Evolutionary conservation across 2,113 vertebrate species (phyloP), one percentile per base, ranked within the genome.

Genomic region (Puntigrus tetrazona): DNA sequence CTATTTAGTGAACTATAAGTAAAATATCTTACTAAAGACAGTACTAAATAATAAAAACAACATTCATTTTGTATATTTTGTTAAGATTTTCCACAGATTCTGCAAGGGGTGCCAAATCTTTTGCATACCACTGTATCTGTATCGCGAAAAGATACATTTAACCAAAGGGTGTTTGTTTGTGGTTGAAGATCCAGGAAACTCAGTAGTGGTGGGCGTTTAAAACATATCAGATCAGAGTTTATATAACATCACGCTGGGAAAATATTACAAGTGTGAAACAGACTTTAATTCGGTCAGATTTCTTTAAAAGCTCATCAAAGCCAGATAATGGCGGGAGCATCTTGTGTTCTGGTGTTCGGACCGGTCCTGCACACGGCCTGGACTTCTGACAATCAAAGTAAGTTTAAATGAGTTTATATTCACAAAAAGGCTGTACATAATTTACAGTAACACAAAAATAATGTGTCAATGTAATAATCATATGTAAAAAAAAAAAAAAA

Each of bases 321-420:
- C 6, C 36, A 86, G n/a, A n/a, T n/a, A n/a, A n/a, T n/a, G n/a
- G n/a, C 80, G 81, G 73, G 47, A 75, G 65, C 13, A 29, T 41
- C 7, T 25, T 38, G 65, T 41, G 14, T 79, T 36, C 70, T 63
- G 29, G 3, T 18, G 0, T 27, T 41, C 14, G 76, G 61, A 25
- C 80, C 52, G 75, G 31, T 78, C 11, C 75, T 84, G 57, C n/a
- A 73, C 31, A 34, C 52, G n/a, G 14, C 31, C 13, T 38, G 45
- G 25, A 79, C 41, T 57, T 38, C 75, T 57, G 63, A 86, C 0
- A 13, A 52, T 63, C 10, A 14, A 7, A 7, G 74, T 86, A 43
- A 11, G 10, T 31, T 5, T 65, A 7, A 29, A 65, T 18, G 3
- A 59, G n/a, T 27, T 59, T 3, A 7, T 7, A 18, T 31, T 31